Base-by-base conservation (phyloP, 2,797 vertebrate species). In the Luscinia luscinia region DNA sequence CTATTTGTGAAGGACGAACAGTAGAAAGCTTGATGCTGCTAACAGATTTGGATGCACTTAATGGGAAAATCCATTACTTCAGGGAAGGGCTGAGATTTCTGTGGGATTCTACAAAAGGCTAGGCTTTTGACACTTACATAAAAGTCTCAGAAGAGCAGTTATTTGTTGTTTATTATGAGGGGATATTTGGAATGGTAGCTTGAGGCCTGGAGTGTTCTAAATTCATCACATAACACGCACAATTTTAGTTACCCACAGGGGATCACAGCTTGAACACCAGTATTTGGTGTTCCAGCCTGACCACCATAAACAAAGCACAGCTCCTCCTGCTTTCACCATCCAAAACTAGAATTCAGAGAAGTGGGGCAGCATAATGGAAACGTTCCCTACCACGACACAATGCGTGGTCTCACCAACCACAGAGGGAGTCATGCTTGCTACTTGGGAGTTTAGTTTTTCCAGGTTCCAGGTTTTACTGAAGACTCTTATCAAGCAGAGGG, bases 161-260 rank as follows among this genome's bases (percentile, higher is more conserved):
- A 84, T 62, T 64, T 82, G 41, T 20, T 70, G 21, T 83, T 75
- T 89, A n/a, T 55, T 86, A 12, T 12, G 22, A 34, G 10, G 12
- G 9, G 9, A 27, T 79, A 59, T 64, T 76, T 52, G 62, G 30
- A 89, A 62, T 54, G n/a, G 15, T 80, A 83, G 36, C 30, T 32
- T 40, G 38, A 70, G 69, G 70, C 73, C 43, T 64, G 15, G 32
- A 75, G 36, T 15, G 28, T 66, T 86, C 43, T 87, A 81, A 91
- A 62, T 86, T 55, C n/a, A 69, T 68, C 69, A 84, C 0, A 1
- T 61, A 54, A 54, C 23, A 30, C 0, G 1, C 16, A 66, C 12
- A 38, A 7, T 69, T 52, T 61, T 64, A 89, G 62, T 66, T 75
- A 78, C 69, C 26, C 66, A 34, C 30, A 52, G 36, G 17, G 26